These are phyloP conservation scores for Oophaga sylvatica DNA, from an alignment of 2,797 vertebrate species.

Conservation along the genomic window DNA sequence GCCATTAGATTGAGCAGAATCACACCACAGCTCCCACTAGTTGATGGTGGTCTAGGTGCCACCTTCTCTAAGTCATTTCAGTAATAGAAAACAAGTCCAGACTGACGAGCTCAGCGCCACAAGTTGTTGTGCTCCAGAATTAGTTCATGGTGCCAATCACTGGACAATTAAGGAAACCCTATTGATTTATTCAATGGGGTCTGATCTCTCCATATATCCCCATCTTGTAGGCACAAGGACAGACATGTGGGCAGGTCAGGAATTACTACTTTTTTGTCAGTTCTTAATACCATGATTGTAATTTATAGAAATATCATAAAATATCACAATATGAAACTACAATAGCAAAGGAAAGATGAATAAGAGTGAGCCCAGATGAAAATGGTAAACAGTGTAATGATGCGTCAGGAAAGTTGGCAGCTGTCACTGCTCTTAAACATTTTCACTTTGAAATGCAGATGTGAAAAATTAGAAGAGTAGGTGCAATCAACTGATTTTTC, in stretches of 20 bases:
- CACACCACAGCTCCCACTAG: no score
- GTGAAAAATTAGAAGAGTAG: neutral
- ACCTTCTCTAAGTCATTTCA: neutral
- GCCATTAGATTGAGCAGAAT: neutral
- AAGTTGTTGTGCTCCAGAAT: no score
- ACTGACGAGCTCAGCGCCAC: no score
- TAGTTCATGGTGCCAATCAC: no score
- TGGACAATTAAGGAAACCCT: no score
- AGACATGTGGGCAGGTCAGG: no score
- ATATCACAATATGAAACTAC: neutral
- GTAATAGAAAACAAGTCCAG: neutral
- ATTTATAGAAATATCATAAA: no score
- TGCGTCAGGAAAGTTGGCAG: neutral
- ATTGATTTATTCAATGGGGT: neutral
- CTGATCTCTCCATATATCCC: neutral
- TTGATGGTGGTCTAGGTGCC: no score
- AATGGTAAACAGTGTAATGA: neutral
- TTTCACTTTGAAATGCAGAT: neutral
- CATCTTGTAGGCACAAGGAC: neutral
- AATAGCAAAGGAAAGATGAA: neutral
- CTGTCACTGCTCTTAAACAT: neutral
- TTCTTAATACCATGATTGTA: neutral
- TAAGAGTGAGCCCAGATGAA: neutral
- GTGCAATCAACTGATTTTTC: no score
- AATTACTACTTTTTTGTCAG: neutral